These are phyloP conservation scores for Macrotis lagotis DNA, from an alignment of 2,113 vertebrate genomes.

Conservation along the genomic window DNA sequence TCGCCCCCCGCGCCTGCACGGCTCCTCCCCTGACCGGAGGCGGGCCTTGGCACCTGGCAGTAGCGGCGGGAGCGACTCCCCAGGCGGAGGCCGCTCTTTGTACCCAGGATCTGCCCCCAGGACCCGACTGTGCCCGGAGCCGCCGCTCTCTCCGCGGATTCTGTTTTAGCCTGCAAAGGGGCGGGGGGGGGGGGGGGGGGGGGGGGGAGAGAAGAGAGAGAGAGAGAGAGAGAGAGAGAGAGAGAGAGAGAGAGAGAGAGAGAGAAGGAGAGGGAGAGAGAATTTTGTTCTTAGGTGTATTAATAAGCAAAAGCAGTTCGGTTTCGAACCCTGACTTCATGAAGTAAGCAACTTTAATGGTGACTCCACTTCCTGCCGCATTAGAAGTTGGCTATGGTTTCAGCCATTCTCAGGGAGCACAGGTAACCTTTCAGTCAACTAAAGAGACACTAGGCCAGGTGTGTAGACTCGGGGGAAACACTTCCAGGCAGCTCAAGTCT, in stretches of 20 bases:
- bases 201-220: too few species aligned
- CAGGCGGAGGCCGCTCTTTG: too few species aligned
- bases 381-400: not conserved
- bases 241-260: not conserved
- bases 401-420: not conserved
- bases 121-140: too few species aligned
- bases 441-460: not conserved
- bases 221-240: not conserved
- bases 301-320: not conserved
- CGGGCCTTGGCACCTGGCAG: too few species aligned
- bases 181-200: too few species aligned
- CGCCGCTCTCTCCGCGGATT: too few species aligned
- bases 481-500: not conserved
- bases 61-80: too few species aligned
- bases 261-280: too few species aligned
- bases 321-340: not conserved
- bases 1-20: too few species aligned
- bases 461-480: not conserved
- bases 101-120: too few species aligned
- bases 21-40: too few species aligned
- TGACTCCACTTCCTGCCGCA: not conserved
- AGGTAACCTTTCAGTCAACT: not conserved
- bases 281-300: not conserved
- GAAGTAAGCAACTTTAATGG: not conserved
- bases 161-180: too few species aligned